Evolutionary conservation across 2,797 vertebrate species (phyloP).

Genomic region (Graptemys geographica): DNA sequence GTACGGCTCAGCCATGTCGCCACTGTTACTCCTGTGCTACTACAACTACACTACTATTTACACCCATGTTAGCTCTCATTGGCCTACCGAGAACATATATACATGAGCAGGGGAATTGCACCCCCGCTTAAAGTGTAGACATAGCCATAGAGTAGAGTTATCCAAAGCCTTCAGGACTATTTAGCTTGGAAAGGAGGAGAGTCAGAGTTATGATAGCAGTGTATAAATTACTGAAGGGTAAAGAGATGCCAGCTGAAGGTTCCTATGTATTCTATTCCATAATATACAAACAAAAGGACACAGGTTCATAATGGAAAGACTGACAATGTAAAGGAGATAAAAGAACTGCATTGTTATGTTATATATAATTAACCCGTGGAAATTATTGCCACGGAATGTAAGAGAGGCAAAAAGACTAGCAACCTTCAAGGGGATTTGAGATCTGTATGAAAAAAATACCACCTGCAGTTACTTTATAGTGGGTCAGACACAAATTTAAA

Average conservation of each 20-base stretch:
- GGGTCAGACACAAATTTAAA: not conserved
- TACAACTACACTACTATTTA: not conserved
- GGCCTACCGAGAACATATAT: not conserved
- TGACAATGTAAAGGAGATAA: fast-evolving
- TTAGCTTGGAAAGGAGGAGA: not conserved
- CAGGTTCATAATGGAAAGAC: not conserved
- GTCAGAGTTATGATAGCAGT: not conserved
- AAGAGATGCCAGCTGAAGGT: not conserved
- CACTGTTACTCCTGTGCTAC: not conserved
- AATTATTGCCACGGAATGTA: not conserved
- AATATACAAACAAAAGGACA: not conserved
- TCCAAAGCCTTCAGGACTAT: not conserved
- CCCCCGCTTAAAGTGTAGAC: not conserved
- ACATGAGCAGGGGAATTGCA: not conserved
- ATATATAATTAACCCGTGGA: fast-evolving
- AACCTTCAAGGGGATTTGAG: not conserved
- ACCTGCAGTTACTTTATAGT: not conserved
- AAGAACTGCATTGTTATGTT: fast-evolving
- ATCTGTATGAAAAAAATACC: not conserved
- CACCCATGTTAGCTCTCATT: not conserved
- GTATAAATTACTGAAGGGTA: not conserved
- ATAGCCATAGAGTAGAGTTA: not conserved
- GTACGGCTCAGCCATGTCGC: not conserved
- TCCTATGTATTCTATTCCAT: not conserved
- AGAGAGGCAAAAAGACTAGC: not conserved